These are phyloP conservation scores for Eurypyga helias DNA, from an alignment of 2,113 vertebrate species.

Conservation along the genomic window DNA sequence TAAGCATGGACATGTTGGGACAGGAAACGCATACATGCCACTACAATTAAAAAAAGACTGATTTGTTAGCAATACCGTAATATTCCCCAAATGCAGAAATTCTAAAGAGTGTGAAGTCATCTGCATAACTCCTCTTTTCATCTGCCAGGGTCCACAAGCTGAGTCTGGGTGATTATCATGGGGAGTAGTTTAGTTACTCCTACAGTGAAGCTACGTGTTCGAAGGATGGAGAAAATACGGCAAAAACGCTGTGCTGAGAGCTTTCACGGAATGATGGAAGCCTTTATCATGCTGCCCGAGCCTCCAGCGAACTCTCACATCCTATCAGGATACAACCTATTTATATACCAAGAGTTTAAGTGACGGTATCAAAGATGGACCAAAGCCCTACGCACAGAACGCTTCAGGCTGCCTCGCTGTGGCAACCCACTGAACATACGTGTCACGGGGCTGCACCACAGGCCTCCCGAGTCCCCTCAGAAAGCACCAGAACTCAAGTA, in stretches of 20 bases:
- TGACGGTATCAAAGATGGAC: not conserved
- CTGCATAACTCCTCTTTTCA: conserved; percentile 25
- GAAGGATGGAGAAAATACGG: not conserved
- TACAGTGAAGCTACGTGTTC: not conserved
- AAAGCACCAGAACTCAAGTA: not conserved
- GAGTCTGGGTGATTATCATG: not conserved
- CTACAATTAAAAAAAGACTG: conserved; percentile 63
- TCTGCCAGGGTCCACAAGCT: conserved; percentile 45
- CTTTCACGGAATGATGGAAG: not conserved
- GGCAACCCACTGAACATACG: not conserved
- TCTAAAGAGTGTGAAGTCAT: conserved; percentile 72
- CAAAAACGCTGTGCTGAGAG: not conserved
- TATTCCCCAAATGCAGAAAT: conserved; percentile 72
- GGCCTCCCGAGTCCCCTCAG: not conserved
- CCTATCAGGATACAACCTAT: not conserved
- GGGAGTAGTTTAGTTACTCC: not conserved
- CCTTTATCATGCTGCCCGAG: not conserved
- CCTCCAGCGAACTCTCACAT: not conserved
- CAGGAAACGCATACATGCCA: conserved; percentile 61
- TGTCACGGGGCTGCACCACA: not conserved
- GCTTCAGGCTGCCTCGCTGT: not conserved
- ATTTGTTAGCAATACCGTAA: conserved; percentile 64
- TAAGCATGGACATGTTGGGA: not conserved
- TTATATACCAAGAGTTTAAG: not conserved
- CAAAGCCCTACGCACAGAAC: not conserved